These are phyloP conservation scores for Hepsetus odoe DNA, from an alignment of 2,113 vertebrate genomes.

Conservation along the genomic window DNA sequence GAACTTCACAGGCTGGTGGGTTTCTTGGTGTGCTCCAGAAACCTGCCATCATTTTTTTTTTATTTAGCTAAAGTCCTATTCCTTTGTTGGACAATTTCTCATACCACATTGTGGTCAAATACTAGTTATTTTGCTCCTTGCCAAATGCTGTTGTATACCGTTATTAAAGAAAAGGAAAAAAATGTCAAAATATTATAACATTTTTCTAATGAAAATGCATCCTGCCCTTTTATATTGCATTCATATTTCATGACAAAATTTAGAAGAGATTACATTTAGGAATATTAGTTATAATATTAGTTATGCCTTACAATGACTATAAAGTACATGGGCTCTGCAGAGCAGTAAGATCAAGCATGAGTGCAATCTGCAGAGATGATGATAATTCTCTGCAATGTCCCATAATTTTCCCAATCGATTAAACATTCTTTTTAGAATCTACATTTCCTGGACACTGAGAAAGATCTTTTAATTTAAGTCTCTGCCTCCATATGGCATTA, in stretches of 20 bases:
- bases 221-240: neutral
- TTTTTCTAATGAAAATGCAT: neutral
- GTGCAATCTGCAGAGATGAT: too few relatives aligned
- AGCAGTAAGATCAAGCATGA: too few relatives aligned
- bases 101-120: neutral
- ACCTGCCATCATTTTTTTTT: neutral
- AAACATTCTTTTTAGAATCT: too few relatives aligned
- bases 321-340: too few relatives aligned
- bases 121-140: neutral
- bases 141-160: neutral
- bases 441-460: too few relatives aligned
- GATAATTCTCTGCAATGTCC: too few relatives aligned
- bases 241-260: neutral
- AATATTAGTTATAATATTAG: too few relatives aligned
- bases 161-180: neutral
- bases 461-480: too few relatives aligned
- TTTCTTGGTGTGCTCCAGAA: neutral
- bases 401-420: too few relatives aligned
- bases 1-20: slow-evolving; percentile 48
- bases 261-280: neutral
- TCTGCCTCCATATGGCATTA: too few relatives aligned
- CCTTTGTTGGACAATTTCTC: neutral
- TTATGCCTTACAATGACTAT: too few relatives aligned
- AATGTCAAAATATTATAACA: neutral
- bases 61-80: neutral